Percentiles rank a stretch among this genome's conserved stretches.
These are phyloP conservation scores for Galemys pyrenaicus DNA, from an alignment of 2,113 vertebrate genomes.

Conservation along the genomic window DNA sequence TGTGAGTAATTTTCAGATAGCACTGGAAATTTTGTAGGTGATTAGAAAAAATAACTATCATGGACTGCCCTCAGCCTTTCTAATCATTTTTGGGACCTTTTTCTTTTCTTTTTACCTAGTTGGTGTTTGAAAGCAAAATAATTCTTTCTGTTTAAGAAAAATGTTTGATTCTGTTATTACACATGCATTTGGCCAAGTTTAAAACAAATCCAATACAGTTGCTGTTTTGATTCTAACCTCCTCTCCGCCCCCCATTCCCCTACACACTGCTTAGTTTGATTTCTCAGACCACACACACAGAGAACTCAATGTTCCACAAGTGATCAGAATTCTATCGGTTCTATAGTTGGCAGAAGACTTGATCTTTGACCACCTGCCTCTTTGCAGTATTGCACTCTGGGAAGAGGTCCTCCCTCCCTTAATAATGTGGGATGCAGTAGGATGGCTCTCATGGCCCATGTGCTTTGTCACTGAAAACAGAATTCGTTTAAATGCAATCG, in stretches of 20 bases:
- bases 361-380: conserved; percentile 4
- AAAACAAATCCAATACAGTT: conserved; percentile 23
- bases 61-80: neutral
- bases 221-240: conserved; percentile 18
- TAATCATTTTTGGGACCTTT: neutral
- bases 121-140: conserved; percentile 19
- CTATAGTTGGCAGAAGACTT: neutral
- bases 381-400: neutral
- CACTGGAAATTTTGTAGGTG: neutral
- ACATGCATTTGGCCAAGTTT: neutral
- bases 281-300: conserved; percentile 47
- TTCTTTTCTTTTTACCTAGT: conserved; percentile 28
- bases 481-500: neutral
- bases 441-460: neutral
- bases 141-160: conserved; percentile 51
- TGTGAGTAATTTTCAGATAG: conserved; percentile 41
- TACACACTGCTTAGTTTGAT: conserved; percentile 12
- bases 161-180: conserved; percentile 36
- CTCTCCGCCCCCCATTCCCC: neutral
- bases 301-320: conserved; percentile 4
- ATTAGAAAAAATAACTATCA: conserved; percentile 6
- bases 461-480: neutral
- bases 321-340: neutral
- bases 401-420: neutral
- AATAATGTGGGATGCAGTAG: neutral